phyloP scores from a whole-genome alignment of 2,113 vertebrate genomes.

The Siniperca knerii region DNA sequence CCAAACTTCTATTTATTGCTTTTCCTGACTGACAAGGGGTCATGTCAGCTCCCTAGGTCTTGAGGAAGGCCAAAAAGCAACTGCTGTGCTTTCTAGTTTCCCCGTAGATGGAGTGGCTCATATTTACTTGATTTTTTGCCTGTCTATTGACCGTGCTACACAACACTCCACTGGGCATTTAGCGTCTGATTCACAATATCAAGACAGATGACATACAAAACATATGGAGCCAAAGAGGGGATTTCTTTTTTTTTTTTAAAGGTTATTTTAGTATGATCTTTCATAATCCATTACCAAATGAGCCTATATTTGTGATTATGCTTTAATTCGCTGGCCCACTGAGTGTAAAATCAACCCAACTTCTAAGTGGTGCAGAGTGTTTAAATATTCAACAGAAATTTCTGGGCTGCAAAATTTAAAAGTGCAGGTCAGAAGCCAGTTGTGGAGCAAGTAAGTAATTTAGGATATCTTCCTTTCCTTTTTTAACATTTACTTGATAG shows the following conservation, averaged over 20 bases:
- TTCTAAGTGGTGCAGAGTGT: constrained; percentile 64
- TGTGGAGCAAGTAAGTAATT: constrained; percentile 31
- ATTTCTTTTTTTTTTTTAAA: not conserved
- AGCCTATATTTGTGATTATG: constrained; percentile 50
- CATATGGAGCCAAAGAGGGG: not conserved
- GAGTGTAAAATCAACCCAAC: constrained; percentile 74
- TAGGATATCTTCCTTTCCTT: constrained; percentile 46
- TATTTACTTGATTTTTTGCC: constrained; percentile 47
- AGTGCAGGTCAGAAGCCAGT: constrained; percentile 48
- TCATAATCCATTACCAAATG: constrained; percentile 38
- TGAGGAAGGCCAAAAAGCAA: constrained; percentile 27
- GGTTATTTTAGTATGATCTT: not conserved
- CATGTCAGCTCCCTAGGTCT: constrained; percentile 48
- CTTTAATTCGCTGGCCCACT: constrained; percentile 73
- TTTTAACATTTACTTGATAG: constrained; percentile 33
- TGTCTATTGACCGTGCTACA: constrained; percentile 45
- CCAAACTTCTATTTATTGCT: constrained; percentile 92
- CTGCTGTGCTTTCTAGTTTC: constrained; percentile 33
- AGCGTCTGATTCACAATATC: constrained; percentile 46
- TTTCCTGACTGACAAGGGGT: constrained; percentile 81
- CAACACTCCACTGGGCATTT: constrained; percentile 55
- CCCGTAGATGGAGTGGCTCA: constrained; percentile 22
- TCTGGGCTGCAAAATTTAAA: constrained; percentile 59
- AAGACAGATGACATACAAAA: constrained; percentile 41
- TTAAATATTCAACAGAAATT: constrained; percentile 70